Evolutionary conservation across 2,113 vertebrate genomes (phyloP).

Genomic region (Austrofundulus limnaeus): DNA sequence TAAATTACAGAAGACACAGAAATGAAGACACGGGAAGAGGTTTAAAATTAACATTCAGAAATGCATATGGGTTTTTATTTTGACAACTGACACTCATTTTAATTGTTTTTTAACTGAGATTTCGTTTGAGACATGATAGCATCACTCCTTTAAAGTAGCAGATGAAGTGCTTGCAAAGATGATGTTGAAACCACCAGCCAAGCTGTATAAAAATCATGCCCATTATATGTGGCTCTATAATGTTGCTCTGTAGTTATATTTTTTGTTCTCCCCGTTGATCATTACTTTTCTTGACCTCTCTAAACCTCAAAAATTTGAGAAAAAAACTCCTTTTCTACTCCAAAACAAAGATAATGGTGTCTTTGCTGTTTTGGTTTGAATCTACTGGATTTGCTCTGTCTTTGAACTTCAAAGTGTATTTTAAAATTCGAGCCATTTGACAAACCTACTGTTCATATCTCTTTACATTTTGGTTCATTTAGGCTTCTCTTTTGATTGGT

Average conservation of each 20-base stretch:
- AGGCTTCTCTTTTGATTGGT: not conserved
- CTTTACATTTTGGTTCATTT: not conserved
- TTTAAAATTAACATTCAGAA: not conserved
- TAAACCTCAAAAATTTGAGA: not conserved
- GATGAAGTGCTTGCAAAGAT: too few relatives aligned
- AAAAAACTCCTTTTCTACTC: not conserved
- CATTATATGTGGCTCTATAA: too few relatives aligned
- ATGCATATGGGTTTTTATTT: too few relatives aligned
- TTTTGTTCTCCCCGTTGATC: not conserved
- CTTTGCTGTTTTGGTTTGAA: not conserved
- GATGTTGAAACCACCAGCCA: too few relatives aligned
- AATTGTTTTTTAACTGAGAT: too few relatives aligned
- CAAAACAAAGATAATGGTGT: not conserved
- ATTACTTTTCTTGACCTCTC: not conserved
- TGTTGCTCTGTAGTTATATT: too few relatives aligned
- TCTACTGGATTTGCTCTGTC: not conserved
- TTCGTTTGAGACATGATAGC: too few relatives aligned
- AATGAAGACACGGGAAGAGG: not conserved
- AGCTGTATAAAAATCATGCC: too few relatives aligned
- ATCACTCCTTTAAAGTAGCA: too few relatives aligned
- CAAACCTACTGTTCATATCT: not conserved
- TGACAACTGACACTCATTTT: too few relatives aligned
- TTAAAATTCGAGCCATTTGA: not conserved
- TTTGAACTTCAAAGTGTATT: not conserved
- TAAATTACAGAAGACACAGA: not conserved